Conservation (phyloP, 1,140 invertebrate species). For the Laupala kohalensis region DNA sequence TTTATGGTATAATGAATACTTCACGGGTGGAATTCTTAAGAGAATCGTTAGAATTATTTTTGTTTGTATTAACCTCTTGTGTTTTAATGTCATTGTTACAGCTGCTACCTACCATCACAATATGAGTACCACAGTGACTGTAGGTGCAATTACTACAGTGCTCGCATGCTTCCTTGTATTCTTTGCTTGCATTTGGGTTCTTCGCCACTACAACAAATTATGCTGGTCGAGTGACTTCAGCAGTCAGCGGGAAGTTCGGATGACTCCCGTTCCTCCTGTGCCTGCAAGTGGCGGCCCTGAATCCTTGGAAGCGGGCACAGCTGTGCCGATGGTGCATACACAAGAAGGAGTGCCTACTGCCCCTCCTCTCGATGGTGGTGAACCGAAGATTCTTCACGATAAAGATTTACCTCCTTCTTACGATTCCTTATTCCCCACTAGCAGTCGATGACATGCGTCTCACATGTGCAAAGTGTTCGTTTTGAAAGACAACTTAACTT, state of each 20-base stretch:
- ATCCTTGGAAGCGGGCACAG: neutral
- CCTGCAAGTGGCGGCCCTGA: neutral
- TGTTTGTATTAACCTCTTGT: no score
- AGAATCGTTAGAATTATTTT: no score
- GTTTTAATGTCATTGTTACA: neutral
- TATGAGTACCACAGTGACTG: neutral
- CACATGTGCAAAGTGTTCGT: no score
- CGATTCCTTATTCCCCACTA: neutral
- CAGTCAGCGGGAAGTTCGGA: neutral
- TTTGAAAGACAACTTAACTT: no score
- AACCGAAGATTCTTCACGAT: neutral
- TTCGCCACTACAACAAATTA: neutral
- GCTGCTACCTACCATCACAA: neutral
- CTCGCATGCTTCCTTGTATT: neutral
- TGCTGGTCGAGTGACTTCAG: neutral
- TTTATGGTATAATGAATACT: no score
- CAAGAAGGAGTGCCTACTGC: neutral
- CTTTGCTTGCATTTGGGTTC: neutral
- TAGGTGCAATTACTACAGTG: neutral
- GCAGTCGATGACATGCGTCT: neutral
- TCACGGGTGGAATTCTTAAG: no score
- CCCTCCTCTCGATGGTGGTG: neutral
- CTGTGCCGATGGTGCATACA: neutral
- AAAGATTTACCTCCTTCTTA: neutral
- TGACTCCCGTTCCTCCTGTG: neutral